A percentile compares a stretch with the other conserved stretches of the same genome.
phyloP scores from a whole-genome alignment of 2,797 vertebrate species.

The Paguma larvata region DNA sequence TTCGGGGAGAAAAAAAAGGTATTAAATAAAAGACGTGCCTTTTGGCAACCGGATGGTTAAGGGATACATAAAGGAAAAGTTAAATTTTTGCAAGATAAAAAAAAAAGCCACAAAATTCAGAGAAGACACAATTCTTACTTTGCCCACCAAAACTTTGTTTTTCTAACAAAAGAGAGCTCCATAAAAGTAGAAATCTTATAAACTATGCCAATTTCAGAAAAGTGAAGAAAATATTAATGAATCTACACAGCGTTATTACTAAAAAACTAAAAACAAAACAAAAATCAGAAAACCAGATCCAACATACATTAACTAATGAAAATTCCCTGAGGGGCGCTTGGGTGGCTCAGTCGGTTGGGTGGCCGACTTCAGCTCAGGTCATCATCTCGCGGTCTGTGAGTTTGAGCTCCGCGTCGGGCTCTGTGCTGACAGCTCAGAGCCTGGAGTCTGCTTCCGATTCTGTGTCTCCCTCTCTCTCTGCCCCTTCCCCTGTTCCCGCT shows the following conservation, averaged over 20 bases:
- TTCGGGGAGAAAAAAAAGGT: not conserved
- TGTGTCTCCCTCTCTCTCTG: too few relatives aligned
- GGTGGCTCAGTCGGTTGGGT: too few relatives aligned
- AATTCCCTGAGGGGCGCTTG: not conserved
- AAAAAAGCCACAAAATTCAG: not conserved
- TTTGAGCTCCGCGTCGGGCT: too few relatives aligned
- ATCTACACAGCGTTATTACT: not conserved
- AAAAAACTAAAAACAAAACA: not conserved
- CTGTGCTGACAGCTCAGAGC: too few relatives aligned
- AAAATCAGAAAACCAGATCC: not conserved
- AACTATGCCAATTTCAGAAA: not conserved
- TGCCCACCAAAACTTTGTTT: not conserved
- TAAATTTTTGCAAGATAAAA: not conserved
- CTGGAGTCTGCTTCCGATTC: too few relatives aligned
- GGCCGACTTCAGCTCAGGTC: too few relatives aligned
- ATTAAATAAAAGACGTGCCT: not conserved
- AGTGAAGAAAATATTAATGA: not conserved
- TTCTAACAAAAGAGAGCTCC: not conserved
- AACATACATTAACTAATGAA: not conserved
- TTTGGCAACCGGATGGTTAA: not conserved
- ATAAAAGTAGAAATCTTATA: not conserved
- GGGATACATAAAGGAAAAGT: not conserved
- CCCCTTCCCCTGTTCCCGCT: too few relatives aligned
- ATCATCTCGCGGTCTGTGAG: too few relatives aligned
- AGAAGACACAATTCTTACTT: not conserved